Evolutionary conservation across 2,797 vertebrate genomes (phyloP), one percentile per base, ranked within the genome.

Genomic region (Argyrosomus regius): DNA sequence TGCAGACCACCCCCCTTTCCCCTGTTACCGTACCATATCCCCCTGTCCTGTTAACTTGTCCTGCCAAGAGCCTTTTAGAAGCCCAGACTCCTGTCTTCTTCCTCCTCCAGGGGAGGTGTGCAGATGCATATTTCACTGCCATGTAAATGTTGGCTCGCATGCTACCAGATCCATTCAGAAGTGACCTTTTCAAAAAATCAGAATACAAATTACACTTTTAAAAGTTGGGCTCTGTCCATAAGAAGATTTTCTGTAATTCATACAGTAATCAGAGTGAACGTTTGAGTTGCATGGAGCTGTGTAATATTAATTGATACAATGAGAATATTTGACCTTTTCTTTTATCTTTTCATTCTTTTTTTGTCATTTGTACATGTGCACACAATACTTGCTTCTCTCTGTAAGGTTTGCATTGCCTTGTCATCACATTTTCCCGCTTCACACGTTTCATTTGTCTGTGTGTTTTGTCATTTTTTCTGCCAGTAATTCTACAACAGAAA

Each of bases 1-100:
- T 94, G 90, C 93, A 91, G 91, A 88, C 79, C 75, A 69, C 72
- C 53, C 82, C 65, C 14, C 78, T 17, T 7, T 45, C 10, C 22
- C 26, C 24, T 18, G 39, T 31, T 59, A 80, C 78, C 59, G 11
- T 60, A 69, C 75, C 79, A 59, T 80, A 75, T 72, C 81, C 81
- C 83, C 81, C 72, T 86, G 67, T 91, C 78, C 73, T 85, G 46
- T 82, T 84, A 62, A 78, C 83, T 80, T 88, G 80, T 80, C 75
- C 70, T 90, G 87, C 82, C 62, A 84, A 77, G 74, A 81, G 82
- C 82, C 77, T 77, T 83, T 80, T 79, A 78, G 66, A 81, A 80
- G 74, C 71, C 77, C 83, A 72, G 56, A 58, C 75, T 84, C 58
- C 59, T 80, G 53, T 83, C 54, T 46, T 79, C 72, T 67, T 80